phyloP scores from a whole-genome alignment of 2,888 invertebrate genomes.

The Tenodera sinensis region DNA sequence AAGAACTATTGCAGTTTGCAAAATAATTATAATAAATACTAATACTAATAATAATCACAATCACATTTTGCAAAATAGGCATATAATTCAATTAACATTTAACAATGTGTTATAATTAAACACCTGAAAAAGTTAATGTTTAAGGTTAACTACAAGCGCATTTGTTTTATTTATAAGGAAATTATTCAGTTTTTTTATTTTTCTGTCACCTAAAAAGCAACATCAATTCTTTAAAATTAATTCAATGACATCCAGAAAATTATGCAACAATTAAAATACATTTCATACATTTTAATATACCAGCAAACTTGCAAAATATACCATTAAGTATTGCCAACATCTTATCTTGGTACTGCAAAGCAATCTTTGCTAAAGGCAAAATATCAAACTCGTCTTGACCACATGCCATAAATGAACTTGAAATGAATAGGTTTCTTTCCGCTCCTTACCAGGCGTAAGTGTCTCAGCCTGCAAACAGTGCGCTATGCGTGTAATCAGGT shows the following conservation, averaged over 20 bases:
- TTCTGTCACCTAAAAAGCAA: neutral
- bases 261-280: constrained; percentile 16
- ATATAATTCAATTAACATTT: neutral
- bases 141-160: neutral
- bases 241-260: constrained; percentile 20
- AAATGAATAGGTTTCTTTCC: neutral
- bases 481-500: neutral
- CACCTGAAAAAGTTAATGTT: neutral
- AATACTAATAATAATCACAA: no score
- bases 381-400: neutral
- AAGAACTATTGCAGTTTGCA: no score
- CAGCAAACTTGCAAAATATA: constrained; percentile 11
- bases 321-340: neutral
- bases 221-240: constrained; percentile 12
- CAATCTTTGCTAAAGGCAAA: constrained; percentile 6
- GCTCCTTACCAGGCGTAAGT: neutral
- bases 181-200: neutral
- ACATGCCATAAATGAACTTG: neutral
- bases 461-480: neutral
- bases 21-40: no score
- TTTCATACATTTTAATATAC: constrained; percentile 7
- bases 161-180: neutral
- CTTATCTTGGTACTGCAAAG: neutral
- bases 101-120: neutral
- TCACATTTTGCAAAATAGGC: neutral